A percentile compares a stretch with the other conserved stretches of the same genome.
Evolutionary conservation across 2,113 vertebrate species (phyloP).

Genomic region (Hippolais icterina): DNA sequence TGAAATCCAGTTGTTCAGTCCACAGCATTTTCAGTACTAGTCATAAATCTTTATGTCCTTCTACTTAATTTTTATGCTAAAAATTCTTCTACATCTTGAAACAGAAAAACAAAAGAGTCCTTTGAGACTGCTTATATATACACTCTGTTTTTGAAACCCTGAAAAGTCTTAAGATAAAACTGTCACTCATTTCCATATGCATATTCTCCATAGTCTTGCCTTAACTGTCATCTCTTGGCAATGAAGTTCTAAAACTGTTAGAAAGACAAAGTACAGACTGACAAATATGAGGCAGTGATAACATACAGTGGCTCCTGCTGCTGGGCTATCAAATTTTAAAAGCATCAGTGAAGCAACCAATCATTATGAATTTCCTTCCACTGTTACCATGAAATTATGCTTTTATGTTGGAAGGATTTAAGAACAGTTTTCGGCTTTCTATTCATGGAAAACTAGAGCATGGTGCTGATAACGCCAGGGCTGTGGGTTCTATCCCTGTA

Average conservation of each 20-base stretch:
- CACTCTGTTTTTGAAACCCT: not conserved
- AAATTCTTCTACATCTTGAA: not conserved
- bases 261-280: not conserved
- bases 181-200: not conserved
- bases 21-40: not conserved
- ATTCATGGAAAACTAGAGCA: not conserved
- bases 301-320: not conserved
- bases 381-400: not conserved
- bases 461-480: rapidly evolving
- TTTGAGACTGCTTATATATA: not conserved
- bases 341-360: not conserved
- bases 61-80: not conserved
- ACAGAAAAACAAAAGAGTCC: not conserved
- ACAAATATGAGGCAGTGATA: not conserved
- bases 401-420: not conserved
- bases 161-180: not conserved
- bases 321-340: not conserved
- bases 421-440: not conserved
- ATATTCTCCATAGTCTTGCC: not conserved
- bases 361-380: not conserved
- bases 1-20: not conserved
- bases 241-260: not conserved
- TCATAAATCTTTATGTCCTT: not conserved
- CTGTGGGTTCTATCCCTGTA: not conserved
- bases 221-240: not conserved